These are phyloP conservation scores for Gobio gobio DNA, from an alignment of 2,113 vertebrate species.

Conservation along the genomic window DNA sequence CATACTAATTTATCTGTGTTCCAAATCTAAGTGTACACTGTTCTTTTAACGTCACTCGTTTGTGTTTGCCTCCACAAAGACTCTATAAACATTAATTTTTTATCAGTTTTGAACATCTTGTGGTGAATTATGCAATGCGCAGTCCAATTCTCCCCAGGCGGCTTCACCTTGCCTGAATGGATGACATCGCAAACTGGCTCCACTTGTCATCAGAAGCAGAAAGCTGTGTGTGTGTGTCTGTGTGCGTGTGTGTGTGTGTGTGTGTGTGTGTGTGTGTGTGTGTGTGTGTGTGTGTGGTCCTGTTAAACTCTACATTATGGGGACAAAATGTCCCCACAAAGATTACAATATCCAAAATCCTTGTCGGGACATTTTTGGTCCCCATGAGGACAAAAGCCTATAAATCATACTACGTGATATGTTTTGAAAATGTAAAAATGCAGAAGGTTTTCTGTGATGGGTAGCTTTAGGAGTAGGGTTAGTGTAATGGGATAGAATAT, in stretches of 20 bases:
- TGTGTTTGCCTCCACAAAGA: conserved; percentile 54
- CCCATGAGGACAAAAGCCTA: too few species aligned
- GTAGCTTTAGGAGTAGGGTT: too few species aligned
- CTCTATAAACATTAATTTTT: conserved; percentile 54
- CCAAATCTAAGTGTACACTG: conserved; percentile 41
- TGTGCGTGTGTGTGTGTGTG: neutral
- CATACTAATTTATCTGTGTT: conserved; percentile 30
- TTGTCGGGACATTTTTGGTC: too few species aligned
- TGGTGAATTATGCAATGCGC: conserved; percentile 55
- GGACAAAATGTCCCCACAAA: too few species aligned
- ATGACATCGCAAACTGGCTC: conserved; percentile 38
- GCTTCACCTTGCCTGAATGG: conserved; percentile 55
- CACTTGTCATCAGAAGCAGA: conserved; percentile 22
- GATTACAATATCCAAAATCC: too few species aligned
- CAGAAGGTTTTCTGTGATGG: too few species aligned
- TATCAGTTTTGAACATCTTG: conserved; percentile 46
- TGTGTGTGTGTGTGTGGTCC: too few species aligned
- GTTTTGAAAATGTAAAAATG: too few species aligned
- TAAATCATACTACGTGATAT: too few species aligned
- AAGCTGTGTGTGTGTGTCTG: conserved; percentile 15
- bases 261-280: neutral
- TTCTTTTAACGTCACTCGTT: conserved; percentile 25
- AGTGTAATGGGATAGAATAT: too few species aligned
- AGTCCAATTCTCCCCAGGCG: conserved; percentile 38
- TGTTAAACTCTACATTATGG: too few species aligned